A percentile compares a stretch with the other conserved stretches of the same genome.
Evolutionary conservation across 2,888 invertebrate species (phyloP).

Genomic region (Polia nebulosa): DNA sequence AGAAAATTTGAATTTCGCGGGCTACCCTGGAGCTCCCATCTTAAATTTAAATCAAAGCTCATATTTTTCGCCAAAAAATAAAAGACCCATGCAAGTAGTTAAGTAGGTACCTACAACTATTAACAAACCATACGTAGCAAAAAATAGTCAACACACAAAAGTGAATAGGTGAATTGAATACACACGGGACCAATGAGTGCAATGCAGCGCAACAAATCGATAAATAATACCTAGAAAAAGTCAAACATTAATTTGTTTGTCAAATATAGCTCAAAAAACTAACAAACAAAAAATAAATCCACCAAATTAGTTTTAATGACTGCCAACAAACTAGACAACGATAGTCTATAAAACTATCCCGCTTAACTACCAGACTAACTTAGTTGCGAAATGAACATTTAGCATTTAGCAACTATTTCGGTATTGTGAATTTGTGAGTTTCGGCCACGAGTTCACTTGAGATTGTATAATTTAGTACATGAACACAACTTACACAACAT

Average conservation of each 20-base stretch:
- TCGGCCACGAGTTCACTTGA: neutral
- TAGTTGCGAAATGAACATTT: neutral
- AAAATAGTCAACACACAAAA: neutral
- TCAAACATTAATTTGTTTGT: too few relatives aligned
- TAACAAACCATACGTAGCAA: neutral
- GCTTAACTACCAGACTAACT: neutral
- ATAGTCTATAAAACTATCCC: neutral
- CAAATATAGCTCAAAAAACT: too few relatives aligned
- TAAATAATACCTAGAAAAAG: too few relatives aligned
- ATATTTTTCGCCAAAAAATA: too few relatives aligned
- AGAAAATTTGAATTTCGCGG: too few relatives aligned
- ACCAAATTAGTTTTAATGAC: neutral
- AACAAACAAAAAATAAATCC: too few relatives aligned
- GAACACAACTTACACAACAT: conserved; percentile 11
- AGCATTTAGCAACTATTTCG: neutral
- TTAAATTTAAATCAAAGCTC: too few relatives aligned
- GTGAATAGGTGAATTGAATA: too few relatives aligned
- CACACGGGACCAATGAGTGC: neutral
- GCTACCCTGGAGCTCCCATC: too few relatives aligned
- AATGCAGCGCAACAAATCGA: neutral
- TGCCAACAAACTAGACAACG: neutral
- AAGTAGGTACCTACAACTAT: too few relatives aligned
- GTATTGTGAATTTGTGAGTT: neutral
- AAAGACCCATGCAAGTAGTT: too few relatives aligned
- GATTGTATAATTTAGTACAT: neutral